Evolutionary conservation across 2,113 vertebrate species (phyloP).

Genomic region (Hippocampus barbouri): DNA sequence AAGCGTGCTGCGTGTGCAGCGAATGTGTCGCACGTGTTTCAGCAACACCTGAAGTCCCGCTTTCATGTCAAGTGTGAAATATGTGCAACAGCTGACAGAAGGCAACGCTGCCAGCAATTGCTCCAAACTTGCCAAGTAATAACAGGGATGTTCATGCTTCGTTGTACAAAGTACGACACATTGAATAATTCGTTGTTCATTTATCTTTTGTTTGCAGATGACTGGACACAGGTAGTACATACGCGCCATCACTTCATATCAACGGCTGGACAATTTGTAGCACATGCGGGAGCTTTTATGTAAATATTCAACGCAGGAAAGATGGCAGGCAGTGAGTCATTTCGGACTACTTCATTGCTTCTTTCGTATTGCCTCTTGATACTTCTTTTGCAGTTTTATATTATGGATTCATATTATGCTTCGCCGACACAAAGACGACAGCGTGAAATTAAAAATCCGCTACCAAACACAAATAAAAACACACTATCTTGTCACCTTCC

Average conservation of each 20-base stretch:
- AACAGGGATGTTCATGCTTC: neutral
- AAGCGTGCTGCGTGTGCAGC: neutral
- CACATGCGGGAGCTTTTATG: slow-evolving; percentile 66
- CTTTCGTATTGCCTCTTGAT: neutral
- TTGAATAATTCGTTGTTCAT: neutral
- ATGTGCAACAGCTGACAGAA: neutral
- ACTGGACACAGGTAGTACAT: neutral
- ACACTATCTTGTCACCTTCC: neutral
- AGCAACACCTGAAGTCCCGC: neutral
- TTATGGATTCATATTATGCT: neutral
- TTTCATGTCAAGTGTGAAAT: neutral
- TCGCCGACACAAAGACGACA: neutral
- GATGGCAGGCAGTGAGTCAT: slow-evolving; percentile 41
- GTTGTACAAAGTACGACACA: neutral
- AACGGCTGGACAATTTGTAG: slow-evolving; percentile 62
- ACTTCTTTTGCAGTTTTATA: neutral
- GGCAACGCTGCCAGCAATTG: neutral
- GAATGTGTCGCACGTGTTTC: neutral
- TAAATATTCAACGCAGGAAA: slow-evolving; percentile 66
- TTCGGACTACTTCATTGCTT: slow-evolving; percentile 36
- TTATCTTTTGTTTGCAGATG: neutral
- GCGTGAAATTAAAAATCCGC: neutral
- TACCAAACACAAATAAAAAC: neutral
- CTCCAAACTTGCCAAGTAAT: neutral
- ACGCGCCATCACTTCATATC: slow-evolving; percentile 51